Evolutionary conservation across 2,113 vertebrate species (phyloP).

Genomic region (Microtus pennsylvanicus): DNA sequence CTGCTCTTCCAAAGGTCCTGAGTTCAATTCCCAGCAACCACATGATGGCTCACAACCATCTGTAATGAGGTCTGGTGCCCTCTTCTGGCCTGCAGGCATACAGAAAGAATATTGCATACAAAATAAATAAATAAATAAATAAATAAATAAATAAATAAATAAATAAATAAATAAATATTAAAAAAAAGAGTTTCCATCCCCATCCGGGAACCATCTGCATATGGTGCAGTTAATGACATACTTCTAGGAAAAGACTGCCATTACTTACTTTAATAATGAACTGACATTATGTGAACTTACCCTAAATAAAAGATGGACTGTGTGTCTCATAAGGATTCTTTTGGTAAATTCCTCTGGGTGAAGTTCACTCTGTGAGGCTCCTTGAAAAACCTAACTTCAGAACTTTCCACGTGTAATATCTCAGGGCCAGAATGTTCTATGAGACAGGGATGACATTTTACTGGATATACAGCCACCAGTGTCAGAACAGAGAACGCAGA

Average conservation of each 20-base stretch:
- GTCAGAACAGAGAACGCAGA: conserved; percentile 16
- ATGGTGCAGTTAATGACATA: neutral
- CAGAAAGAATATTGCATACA: too few relatives aligned
- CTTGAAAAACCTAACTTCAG: neutral
- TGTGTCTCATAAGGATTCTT: neutral
- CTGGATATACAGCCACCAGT: neutral
- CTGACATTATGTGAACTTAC: neutral
- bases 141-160: too few relatives aligned
- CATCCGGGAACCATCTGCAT: neutral
- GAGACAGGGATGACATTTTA: conserved; percentile 50
- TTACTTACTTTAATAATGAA: neutral
- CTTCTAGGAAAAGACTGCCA: neutral
- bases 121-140: too few relatives aligned
- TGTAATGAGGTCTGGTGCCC: too few relatives aligned
- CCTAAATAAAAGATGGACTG: neutral
- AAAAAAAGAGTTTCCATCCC: too few relatives aligned
- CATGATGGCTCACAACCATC: too few relatives aligned
- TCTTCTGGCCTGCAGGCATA: too few relatives aligned
- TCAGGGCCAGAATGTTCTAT: neutral
- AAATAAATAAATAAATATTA: too few relatives aligned
- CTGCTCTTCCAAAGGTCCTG: too few relatives aligned
- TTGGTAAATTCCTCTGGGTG: conserved; percentile 15
- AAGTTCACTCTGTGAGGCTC: neutral
- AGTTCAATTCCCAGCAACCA: too few relatives aligned
- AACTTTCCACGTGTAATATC: neutral